Evolutionary conservation across 2,797 vertebrate species (phyloP), one percentile per base, ranked within the genome.

Genomic region (Typhlichthys subterraneus): DNA sequence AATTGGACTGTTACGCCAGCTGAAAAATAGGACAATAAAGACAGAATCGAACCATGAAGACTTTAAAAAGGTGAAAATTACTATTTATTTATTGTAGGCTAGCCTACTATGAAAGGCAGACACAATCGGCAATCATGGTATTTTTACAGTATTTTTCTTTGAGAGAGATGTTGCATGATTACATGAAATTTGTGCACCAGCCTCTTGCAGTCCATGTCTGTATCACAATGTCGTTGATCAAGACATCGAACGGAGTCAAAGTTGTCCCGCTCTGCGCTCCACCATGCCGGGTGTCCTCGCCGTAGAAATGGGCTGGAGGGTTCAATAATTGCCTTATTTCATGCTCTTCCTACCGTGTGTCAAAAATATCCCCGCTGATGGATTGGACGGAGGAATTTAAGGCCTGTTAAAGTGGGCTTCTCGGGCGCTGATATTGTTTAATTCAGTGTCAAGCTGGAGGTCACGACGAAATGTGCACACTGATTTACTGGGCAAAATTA

Each of bases 311-410:
- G 88, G 77, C 83, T 88, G 87, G 89, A 90, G 92, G 88, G 90
- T 88, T 92, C 91, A 91, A 93, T 94, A 93, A 94, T 94, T 92
- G 91, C 91, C 85, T 91, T 93, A 93, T 93, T 94, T 94, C 92
- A 93, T 92, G 93, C 91, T 92, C 91, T 90, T 91, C 87, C 83
- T 85, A 76, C 85, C 52, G 81, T 84, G 91, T 93, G 90, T 93
- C 90, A 91, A 84, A 93, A 88, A 90, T 87, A 83, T 86, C 89
- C 83, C 79, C 68, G 75, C 87, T 92, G 93, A 93, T 90, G 89
- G 91, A 92, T 91, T 89, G 89, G 84, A 88, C 62, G 77, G 83
- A 85, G 85, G 87, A 88, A 88, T 92, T 90, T 87, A 88, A 89
- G 85, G 89, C 88, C 88, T 90, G 90, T 92, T 94, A 91, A 89